Evolutionary conservation across 1,140 invertebrate genomes (phyloP).

Genomic region (Saccostrea cuccullata): DNA sequence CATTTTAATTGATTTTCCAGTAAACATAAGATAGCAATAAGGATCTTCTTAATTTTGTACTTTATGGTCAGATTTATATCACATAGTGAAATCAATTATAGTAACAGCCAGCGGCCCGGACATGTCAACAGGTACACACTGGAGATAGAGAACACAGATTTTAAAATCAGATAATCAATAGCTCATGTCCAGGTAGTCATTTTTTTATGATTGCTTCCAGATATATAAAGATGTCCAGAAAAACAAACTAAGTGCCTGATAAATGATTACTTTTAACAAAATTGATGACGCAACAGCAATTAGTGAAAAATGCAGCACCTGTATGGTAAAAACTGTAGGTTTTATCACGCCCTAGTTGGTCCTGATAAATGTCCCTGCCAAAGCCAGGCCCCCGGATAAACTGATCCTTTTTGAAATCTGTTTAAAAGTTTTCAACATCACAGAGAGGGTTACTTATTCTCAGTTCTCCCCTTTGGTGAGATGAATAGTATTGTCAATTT

Average conservation of each 20-base stretch:
- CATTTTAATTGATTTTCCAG: not conserved
- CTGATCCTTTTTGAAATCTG: slow-evolving; percentile 15
- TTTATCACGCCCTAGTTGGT: slow-evolving; percentile 18
- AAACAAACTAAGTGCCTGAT: slow-evolving; percentile 25
- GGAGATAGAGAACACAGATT: not conserved
- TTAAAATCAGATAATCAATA: slow-evolving; percentile 22
- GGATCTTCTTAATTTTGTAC: not conserved
- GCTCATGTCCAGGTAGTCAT: slow-evolving; percentile 2
- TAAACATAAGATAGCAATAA: not conserved
- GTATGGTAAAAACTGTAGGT: not conserved
- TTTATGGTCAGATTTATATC: not conserved
- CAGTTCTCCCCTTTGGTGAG: not conserved
- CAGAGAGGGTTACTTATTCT: not conserved
- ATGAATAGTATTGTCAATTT: not conserved
- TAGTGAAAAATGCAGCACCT: slow-evolving; percentile 27
- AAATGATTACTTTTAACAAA: slow-evolving; percentile 25
- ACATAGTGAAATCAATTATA: slow-evolving; percentile 1
- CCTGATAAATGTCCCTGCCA: slow-evolving; percentile 17
- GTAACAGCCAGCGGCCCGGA: not conserved
- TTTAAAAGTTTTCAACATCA: slow-evolving; percentile 17
- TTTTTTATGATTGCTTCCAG: not conserved
- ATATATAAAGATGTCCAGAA: slow-evolving; percentile 24
- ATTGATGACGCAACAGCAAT: slow-evolving; percentile 21
- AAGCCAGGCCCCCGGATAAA: not conserved
- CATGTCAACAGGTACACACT: not conserved